phyloP scores from a whole-genome alignment of 2,888 invertebrate genomes.

The Theristus sp. region DNA sequence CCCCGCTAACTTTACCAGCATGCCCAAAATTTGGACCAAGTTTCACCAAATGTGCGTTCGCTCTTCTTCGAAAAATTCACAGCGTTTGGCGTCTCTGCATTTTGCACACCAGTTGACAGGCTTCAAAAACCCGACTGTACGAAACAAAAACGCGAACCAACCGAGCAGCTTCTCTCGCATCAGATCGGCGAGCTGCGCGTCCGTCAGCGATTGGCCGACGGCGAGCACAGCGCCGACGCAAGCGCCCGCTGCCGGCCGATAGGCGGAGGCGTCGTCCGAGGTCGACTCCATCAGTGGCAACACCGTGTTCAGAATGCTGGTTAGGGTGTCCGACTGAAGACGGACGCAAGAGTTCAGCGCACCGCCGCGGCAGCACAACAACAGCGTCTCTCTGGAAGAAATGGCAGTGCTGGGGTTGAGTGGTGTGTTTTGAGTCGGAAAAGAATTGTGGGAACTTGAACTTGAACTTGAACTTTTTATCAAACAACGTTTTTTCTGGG shows the following conservation, averaged over 20 bases:
- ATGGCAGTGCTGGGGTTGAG: no score
- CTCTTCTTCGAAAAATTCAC: no score
- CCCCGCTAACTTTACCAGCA: no score
- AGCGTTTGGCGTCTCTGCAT: no score
- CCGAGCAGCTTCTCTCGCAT: background rate
- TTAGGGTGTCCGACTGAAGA: background rate
- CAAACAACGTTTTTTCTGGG: no score
- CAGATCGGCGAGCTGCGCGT: background rate
- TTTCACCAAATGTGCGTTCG: no score
- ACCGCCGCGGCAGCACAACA: background rate
- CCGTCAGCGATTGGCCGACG: background rate
- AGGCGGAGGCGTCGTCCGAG: background rate
- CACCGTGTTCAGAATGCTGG: background rate
- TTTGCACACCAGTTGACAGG: no score
- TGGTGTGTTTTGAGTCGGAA: no score
- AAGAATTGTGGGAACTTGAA: no score
- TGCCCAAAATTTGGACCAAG: no score
- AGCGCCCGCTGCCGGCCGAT: background rate
- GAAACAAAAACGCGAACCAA: background rate
- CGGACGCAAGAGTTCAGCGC: background rate
- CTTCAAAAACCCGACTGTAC: background rate
- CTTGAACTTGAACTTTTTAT: no score
- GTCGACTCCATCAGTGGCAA: background rate
- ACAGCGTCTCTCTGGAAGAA: background rate
- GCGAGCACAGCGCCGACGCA: background rate